Base-by-base conservation (phyloP, 2,888 invertebrate species). In the Limnephilus lunatus region DNA sequence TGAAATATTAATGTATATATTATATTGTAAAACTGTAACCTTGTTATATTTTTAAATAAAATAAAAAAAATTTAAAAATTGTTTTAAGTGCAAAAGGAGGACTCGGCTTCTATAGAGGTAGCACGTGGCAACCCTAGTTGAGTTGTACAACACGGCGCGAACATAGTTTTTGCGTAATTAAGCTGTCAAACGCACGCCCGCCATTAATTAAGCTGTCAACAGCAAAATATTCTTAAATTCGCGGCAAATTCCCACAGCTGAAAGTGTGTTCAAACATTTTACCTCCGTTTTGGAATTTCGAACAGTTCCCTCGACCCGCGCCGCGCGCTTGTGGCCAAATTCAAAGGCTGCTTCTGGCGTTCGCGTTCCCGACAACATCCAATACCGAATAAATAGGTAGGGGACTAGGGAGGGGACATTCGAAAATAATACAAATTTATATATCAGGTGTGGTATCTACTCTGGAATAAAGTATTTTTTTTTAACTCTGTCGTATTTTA, bases 111-210 rank as follows among this genome's bases (percentile, higher is more conserved):
- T 25, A n/a, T 25, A 5, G 2, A 25, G 9, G 9, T 68, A 25
- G 85, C 81, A n/a, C 3, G 25, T 68, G 68, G 68, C 25, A 68
- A 68, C 68, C 68, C 68, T 68, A n/a, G 9, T 35, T 88, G 83
- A 39, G 90, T 80, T 89, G 91, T 89, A 89, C 91, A 68, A 81
- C 89, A 83, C 85, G 90, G 92, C 91, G 92, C 93, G 91, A 92
- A 92, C 93, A 93, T 93, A 93, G 93, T 93, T 93, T 93, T 93
- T 93, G 93, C 93, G 93, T 93, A 93, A 93, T 93, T 93, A 93
- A 93, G 91, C 92, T 93, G 93, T 93, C 93, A 93, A 93, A 92
- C 92, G 92, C 93, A 93, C 90, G 88, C 88, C 86, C 92, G 92
- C 92, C 92, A 93, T 93, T 93, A 93, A 93, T 93, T 93, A 93